Evolutionary conservation across 2,113 vertebrate species (phyloP).

Genomic region (Gnathonemus echidnorhynchus): DNA sequence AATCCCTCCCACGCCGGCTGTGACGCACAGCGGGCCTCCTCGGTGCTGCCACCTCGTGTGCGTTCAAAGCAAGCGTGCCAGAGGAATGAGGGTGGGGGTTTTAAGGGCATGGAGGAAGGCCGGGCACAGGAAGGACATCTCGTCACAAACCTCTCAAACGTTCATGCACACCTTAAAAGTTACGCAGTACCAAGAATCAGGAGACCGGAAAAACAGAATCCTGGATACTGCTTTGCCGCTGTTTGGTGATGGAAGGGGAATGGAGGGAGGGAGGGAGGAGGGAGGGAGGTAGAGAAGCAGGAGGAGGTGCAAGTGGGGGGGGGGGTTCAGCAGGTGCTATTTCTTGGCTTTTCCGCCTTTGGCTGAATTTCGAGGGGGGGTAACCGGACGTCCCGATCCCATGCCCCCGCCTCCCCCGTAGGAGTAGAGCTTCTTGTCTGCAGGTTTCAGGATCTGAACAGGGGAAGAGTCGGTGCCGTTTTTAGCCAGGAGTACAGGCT

Average conservation of each 20-base stretch:
- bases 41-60: neutral
- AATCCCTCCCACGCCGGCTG: neutral
- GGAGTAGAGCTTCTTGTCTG: constrained; percentile 81
- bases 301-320: constrained; percentile 18
- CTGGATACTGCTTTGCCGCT: constrained; percentile 64
- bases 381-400: constrained; percentile 76
- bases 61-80: neutral
- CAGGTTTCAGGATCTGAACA: constrained; percentile 64
- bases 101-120: neutral
- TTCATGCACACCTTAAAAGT: constrained; percentile 40
- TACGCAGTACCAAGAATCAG: constrained; percentile 60
- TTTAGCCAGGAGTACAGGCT: neutral
- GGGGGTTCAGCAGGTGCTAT: constrained; percentile 54
- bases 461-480: neutral
- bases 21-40: neutral
- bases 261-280: constrained; percentile 23
- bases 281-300: constrained; percentile 47
- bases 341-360: constrained; percentile 78
- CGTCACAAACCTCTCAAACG: constrained; percentile 28
- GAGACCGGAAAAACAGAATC: constrained; percentile 59
- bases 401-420: constrained; percentile 78
- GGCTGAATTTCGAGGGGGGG: constrained; percentile 81
- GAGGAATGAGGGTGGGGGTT: neutral
- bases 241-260: constrained; percentile 48
- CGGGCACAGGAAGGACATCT: neutral